Base-by-base conservation (phyloP, 2,113 vertebrate species). In the Cervus canadensis region DNA sequence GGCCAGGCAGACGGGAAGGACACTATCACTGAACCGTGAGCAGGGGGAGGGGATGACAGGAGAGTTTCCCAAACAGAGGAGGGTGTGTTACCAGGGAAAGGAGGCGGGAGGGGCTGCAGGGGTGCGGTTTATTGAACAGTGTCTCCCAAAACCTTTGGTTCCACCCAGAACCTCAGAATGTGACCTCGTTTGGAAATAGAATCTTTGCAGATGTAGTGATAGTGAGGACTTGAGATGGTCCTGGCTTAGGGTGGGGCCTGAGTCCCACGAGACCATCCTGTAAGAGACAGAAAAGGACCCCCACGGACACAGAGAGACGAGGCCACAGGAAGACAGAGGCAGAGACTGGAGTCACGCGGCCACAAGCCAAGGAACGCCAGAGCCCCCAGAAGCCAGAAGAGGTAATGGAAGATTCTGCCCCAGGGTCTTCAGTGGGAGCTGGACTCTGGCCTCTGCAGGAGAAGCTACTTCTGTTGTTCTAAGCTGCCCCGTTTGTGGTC, bases 191-290 rank as follows among this genome's bases (percentile, higher is more conserved):
- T 54, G 60, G 71, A 86, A 74, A 86, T 1, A 54, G 45, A 11
- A 7, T 74, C 33, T 90, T 30, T 86, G 59, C 15, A 13, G 48
- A 33, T 30, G 1, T 2, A 7, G 14, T 26, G 33, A 28, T 25
- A 6, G 50, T 43, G 1, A 57, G 33, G 19, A 30, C 45, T 52
- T 28, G 52, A 81, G 59, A 23, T 26, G 19, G 6, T 33, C 19
- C 8, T 6, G 19, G 33, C 12, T 19, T 15, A 14, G 26, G 19
- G 1, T 10, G 43, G 4, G 21, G 14, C 90, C 33, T 23, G 15
- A 25, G 62, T 56, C 12, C 83, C 26, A 6, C 0, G 0, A n/a
- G 7, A 36, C 3, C 2, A 26, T 57, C 57, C n/a, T 8, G 0
- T 21, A 52, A 28, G 56, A 91, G 21, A 64, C 23, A n/a, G 54